phyloP scores from a whole-genome alignment of 2,797 vertebrate genomes.

The Epinephelus malabaricus region DNA sequence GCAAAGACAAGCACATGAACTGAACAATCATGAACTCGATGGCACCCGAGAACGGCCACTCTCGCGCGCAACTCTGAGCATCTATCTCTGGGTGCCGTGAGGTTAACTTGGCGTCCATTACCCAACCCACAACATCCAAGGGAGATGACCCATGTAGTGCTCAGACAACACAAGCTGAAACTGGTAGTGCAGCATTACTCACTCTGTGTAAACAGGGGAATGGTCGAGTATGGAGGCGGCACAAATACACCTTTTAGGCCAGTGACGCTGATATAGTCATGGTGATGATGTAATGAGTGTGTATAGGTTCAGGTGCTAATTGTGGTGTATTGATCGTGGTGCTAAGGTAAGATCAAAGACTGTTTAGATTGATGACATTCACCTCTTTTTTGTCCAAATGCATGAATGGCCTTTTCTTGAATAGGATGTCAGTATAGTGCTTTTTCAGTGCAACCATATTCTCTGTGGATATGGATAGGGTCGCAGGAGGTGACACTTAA shows the following conservation, averaged over 20 bases:
- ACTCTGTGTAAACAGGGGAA: constrained; percentile 62
- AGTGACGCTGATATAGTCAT: constrained; percentile 32
- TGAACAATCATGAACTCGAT: constrained; percentile 40
- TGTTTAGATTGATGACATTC: constrained; percentile 33
- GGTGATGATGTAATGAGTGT: constrained; percentile 24
- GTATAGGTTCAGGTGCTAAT: neutral
- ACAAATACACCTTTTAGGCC: constrained; percentile 15
- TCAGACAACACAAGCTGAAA: constrained; percentile 63
- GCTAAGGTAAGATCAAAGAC: constrained; percentile 45
- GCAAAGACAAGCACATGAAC: constrained; percentile 50
- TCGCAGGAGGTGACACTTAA: constrained; percentile 71
- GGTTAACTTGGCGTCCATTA: constrained; percentile 64
- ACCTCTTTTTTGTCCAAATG: constrained; percentile 36
- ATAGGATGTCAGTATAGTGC: constrained; percentile 33
- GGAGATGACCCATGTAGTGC: constrained; percentile 67
- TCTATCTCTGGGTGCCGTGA: constrained; percentile 31
- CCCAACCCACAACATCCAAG: constrained; percentile 52
- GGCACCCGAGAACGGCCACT: constrained; percentile 20
- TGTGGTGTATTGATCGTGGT: constrained; percentile 9
- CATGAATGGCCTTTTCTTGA: constrained; percentile 53
- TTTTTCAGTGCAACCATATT: constrained; percentile 46
- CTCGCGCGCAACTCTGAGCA: constrained; percentile 1
- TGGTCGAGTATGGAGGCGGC: constrained; percentile 19
- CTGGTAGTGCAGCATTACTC: constrained; percentile 67
- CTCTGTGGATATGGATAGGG: constrained; percentile 46